Evolutionary conservation across 1,140 invertebrate species (phyloP).

Genomic region (Rhopalosiphum maidis): DNA sequence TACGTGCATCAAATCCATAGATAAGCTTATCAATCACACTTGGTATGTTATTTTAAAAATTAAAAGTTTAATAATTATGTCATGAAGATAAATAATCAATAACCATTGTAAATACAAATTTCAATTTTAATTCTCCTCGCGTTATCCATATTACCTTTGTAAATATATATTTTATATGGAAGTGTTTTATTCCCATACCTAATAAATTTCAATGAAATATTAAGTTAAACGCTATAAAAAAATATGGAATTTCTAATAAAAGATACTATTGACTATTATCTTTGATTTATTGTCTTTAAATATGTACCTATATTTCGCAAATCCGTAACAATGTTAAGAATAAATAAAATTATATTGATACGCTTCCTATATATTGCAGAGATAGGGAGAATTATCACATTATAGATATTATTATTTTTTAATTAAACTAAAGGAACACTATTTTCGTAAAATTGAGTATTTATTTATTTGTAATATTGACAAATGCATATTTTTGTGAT

Average conservation of each 20-base stretch:
- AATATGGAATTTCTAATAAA: background rate
- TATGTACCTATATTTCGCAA: background rate
- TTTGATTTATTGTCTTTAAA: background rate
- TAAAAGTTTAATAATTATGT: background rate
- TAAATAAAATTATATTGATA: background rate
- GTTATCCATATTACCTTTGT: background rate
- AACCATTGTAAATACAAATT: background rate
- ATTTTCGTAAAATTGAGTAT: background rate
- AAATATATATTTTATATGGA: background rate
- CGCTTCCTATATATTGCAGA: background rate
- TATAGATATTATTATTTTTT: background rate
- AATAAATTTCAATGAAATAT: background rate
- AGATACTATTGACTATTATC: background rate
- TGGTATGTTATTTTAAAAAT: background rate
- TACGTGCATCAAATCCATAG: background rate
- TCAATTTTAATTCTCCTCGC: background rate
- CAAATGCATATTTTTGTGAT: too few species aligned
- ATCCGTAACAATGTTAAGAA: background rate
- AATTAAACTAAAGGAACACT: background rate
- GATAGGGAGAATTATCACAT: background rate
- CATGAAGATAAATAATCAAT: background rate
- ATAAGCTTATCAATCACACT: background rate
- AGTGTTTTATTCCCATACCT: background rate
- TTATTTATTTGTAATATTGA: background rate
- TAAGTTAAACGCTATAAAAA: background rate